Conservation (phyloP, 2,797 vertebrate genomes). For the Labeo calbasu region DNA sequence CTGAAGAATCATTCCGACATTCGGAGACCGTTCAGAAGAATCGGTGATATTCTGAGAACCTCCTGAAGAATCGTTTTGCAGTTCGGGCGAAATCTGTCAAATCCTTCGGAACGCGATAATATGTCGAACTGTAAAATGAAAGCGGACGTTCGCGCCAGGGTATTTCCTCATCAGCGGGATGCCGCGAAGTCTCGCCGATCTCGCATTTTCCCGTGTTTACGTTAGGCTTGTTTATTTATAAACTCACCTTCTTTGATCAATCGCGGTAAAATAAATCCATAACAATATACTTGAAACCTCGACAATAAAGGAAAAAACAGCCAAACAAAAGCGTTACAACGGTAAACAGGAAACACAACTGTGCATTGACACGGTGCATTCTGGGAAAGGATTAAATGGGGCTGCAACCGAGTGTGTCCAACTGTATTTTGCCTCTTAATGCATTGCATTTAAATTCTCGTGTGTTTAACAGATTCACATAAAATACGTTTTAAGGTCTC, state of each 20-base stretch:
- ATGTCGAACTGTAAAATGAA: constrained; percentile 44
- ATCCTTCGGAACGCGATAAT: neutral
- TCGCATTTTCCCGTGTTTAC: neutral
- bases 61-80: neutral
- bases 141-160: constrained; percentile 32
- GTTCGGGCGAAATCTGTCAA: neutral
- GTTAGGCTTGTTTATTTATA: neutral
- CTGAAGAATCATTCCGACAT: neutral
- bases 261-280: neutral
- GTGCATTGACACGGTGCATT: constrained; percentile 72
- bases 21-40: neutral
- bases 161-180: constrained; percentile 56
- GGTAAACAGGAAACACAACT: constrained; percentile 78
- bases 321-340: constrained; percentile 66
- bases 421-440: neutral
- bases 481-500: neutral
- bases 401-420: constrained; percentile 48
- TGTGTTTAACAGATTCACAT: neutral
- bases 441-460: neutral
- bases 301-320: constrained; percentile 34
- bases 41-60: neutral
- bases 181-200: neutral
- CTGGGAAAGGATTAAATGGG: constrained; percentile 80
- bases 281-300: constrained; percentile 6
- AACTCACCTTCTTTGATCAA: constrained; percentile 5